Base-by-base conservation (phyloP, 2,113 vertebrate genomes). In the Cettia cetti region DNA sequence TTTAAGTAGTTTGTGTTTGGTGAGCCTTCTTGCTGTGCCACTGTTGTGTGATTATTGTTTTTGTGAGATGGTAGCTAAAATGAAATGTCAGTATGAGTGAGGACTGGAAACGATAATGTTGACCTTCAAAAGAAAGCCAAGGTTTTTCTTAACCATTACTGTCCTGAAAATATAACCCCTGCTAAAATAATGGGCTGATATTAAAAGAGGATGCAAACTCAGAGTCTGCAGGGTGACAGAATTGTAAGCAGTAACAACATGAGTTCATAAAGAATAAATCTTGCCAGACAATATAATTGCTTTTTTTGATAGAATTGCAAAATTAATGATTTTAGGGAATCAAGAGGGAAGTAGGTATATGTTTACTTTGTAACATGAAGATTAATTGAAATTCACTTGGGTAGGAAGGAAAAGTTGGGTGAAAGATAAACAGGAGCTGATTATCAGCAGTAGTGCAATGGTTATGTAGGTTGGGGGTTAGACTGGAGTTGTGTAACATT, bases 241-340 rank as follows among this genome's bases (percentile, higher is more conserved):
- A 54, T 8, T 91, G 40, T 87, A 68, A 88, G 74, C 68, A 91
- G n/a, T 87, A 93, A 61, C 80, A 66, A 80, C 39, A 66, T 23
- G 74, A 59, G 59, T 94, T 84, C 74, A 75, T 90, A 90, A 85
- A 89, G 85, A 88, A 75, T 84, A 87, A 78, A 85, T 88, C 75
- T 93, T 83, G 52, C 30, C 35, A 88, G 75, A 76, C 54, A 82
- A 75, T 47, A 30, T 79, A 82, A 88, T 92, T 79, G 64, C 37
- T 76, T 93, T 92, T 92, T 93, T 86, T 60, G 52, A 80, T 86
- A 80, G 79, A 89, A 90, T 69, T 83, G 50, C 45, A 89, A 89
- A 96, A 92, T 69, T 77, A 95, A 81, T 90, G 14, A 79, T 86
- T 94, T 86, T 83, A 84, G 35, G 50, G 86, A 89, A 89, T 57